Conservation (phyloP, 2,113 vertebrate species). For the Geococcyx californianus region DNA sequence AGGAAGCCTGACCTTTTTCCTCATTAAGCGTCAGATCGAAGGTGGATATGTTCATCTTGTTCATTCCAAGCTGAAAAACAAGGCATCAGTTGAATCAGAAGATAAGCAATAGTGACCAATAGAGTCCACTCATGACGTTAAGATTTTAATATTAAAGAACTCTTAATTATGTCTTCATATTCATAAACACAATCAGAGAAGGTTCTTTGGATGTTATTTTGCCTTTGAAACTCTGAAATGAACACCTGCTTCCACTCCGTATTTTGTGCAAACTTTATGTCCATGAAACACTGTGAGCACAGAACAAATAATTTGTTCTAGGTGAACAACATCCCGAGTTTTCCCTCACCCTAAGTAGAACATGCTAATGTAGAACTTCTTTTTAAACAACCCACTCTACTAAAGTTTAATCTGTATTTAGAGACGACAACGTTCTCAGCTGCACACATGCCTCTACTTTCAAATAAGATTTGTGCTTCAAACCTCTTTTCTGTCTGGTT, state of each 20-base stretch:
- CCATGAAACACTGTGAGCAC: not conserved
- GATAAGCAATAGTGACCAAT: not conserved
- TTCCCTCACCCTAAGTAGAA: not conserved
- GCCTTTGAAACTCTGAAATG: not conserved
- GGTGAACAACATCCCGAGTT: no score
- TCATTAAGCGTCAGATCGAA: slow-evolving; percentile 24
- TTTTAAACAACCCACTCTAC: not conserved
- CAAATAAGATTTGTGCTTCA: not conserved
- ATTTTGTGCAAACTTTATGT: not conserved
- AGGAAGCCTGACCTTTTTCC: slow-evolving; percentile 52
- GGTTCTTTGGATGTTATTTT: not conserved
- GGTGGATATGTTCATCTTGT: slow-evolving; percentile 43
- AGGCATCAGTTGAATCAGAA: not conserved
- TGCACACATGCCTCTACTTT: rapidly evolving
- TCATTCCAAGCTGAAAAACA: slow-evolving; percentile 52
- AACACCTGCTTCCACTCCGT: not conserved
- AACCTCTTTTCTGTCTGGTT: not conserved
- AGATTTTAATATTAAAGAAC: not conserved
- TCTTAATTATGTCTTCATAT: not conserved
- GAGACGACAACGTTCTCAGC: not conserved
- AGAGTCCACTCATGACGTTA: not conserved
- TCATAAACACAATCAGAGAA: not conserved
- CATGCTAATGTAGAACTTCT: not conserved
- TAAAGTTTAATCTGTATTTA: not conserved
- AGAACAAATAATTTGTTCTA: not conserved